Evolutionary conservation across 2,797 vertebrate genomes (phyloP), one percentile per base, ranked within the genome.

Genomic region (Xenentodon cancila): DNA sequence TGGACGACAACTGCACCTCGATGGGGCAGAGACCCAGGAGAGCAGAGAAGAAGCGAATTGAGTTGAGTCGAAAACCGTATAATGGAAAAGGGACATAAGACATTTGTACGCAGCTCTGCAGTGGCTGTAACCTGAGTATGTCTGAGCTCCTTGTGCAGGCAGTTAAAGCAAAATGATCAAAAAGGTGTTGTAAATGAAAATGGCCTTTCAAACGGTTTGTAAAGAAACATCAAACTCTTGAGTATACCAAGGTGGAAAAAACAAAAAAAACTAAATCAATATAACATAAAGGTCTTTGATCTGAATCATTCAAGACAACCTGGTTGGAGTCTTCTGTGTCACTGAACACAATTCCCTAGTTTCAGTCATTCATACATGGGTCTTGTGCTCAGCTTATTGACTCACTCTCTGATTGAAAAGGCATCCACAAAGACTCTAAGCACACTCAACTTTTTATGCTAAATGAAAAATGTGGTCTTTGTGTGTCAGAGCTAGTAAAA

Each of bases 241-340:
- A 59, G 9, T 19, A 16, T 34, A 37, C 25, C 22, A 8, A 21
- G 68, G 18, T 17, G 44, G 19, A 19, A 46, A 19, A 11, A 6
- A 44, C n/a, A 45, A 46, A 57, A 47, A 60, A 68, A 77, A n/a
- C n/a, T n/a, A n/a, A n/a, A n/a, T 68, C 50, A 63, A 59, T 48
- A 59, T 44, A 64, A 46, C 40, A 30, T 40, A 59, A 58, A 15
- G 17, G 44, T 59, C 44, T 72, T 27, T 46, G 56, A 50, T 59
- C 60, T 30, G 18, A 69, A 45, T 48, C 68, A 59, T 16, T 30
- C 54, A 64, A 46, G 42, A 55, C 20, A 40, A 9, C 46, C 48
- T n/a, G 17, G n/a, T 43, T 34, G 27, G 52, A 49, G 42, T 16
- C 25, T 48, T 47, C 22, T 54, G 53, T 66, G 53, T 67, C 59